Conservation (phyloP, 1,140 invertebrate genomes). For the Drosophila repleta region DNA sequence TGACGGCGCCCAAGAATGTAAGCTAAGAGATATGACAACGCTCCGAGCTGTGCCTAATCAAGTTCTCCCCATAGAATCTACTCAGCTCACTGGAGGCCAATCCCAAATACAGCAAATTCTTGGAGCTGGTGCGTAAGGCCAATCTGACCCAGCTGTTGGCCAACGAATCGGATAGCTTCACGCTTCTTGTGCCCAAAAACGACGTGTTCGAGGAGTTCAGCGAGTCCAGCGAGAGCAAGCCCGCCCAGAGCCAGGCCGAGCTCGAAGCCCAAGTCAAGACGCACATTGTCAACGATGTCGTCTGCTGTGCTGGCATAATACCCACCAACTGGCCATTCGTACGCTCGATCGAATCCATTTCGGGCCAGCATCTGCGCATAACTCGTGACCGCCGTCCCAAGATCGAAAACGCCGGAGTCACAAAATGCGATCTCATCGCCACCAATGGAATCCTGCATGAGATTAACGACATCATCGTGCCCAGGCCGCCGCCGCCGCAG, state of each 20-base stretch:
- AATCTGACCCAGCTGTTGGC: constrained; percentile 74
- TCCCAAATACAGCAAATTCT: constrained; percentile 80
- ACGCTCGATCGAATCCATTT: constrained; percentile 84
- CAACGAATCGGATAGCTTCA: constrained; percentile 79
- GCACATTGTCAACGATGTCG: constrained; percentile 84
- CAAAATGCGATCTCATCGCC: constrained; percentile 86
- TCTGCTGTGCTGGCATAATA: constrained; percentile 87
- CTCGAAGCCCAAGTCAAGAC: constrained; percentile 72
- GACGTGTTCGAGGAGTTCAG: constrained; percentile 86
- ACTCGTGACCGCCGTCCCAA: constrained; percentile 85
- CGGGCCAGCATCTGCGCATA: constrained; percentile 84
- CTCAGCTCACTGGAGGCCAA: constrained; percentile 71
- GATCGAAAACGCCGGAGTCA: constrained; percentile 85
- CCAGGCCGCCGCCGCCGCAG: constrained; percentile 63
- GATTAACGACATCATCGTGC: constrained; percentile 85
- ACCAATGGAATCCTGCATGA: constrained; percentile 87
- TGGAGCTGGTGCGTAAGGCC: constrained; percentile 73
- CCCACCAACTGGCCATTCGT: constrained; percentile 85
- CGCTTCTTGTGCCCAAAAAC: constrained; percentile 87
- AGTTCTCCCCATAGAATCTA: constrained; percentile 55
- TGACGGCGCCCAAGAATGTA: constrained; percentile 85
- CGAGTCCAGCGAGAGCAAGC: constrained; percentile 68
- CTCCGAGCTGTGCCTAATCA: neutral
- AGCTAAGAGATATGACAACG: neutral
- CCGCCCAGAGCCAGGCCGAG: constrained; percentile 50